Conservation (phyloP, 2,888 invertebrate genomes). For the Aphodius granarius region DNA sequence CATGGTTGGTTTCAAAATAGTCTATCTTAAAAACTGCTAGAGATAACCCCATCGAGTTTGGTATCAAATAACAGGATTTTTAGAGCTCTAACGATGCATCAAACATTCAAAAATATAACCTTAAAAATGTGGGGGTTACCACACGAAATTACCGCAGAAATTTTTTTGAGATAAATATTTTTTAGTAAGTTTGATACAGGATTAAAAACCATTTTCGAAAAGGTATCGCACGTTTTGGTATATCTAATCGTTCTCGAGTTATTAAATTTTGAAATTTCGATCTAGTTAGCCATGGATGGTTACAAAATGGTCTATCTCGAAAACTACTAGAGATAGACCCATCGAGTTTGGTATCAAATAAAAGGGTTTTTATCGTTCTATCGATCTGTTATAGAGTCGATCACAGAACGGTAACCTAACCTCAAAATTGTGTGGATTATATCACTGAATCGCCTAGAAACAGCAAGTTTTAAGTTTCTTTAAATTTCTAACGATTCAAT, state of each 20-base stretch:
- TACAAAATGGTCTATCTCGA: neutral
- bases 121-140: no score
- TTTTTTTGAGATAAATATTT: neutral
- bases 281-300: neutral
- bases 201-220: neutral
- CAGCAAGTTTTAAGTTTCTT: neutral
- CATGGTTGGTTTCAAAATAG: neutral
- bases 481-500: no score
- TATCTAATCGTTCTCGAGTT: neutral
- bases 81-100: neutral
- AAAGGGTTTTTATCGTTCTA: neutral
- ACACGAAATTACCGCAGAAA: neutral
- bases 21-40: neutral
- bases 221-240: neutral
- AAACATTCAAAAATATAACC: neutral
- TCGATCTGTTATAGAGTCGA: neutral
- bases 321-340: neutral
- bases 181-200: neutral
- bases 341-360: neutral
- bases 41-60: neutral
- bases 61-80: neutral
- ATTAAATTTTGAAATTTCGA: neutral
- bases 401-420: no score
- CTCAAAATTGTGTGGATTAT: no score
- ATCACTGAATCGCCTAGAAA: neutral